Percentiles rank a stretch among this genome's conserved stretches.
phyloP scores from a whole-genome alignment of 2,797 vertebrate species.

The Epinephelus malabaricus region DNA sequence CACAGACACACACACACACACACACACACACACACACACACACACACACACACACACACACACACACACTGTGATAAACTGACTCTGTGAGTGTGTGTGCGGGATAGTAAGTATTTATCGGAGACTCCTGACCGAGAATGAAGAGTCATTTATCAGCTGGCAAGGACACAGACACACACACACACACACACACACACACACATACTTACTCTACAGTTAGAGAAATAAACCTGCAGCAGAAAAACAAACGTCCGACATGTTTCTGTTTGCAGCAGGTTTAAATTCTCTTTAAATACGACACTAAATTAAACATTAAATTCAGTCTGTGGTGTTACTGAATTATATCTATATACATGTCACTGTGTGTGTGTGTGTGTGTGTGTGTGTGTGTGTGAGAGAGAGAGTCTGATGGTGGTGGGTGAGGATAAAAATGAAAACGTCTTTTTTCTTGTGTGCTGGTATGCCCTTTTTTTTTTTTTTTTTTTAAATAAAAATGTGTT shows the following conservation, averaged over 20 bases:
- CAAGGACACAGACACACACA: conserved; percentile 28
- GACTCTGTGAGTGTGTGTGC: conserved; percentile 2
- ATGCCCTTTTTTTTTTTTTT: no score
- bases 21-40: not conserved
- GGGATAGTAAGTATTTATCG: conserved; percentile 25
- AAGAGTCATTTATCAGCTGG: conserved; percentile 52
- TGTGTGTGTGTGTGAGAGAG: no score
- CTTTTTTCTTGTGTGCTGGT: no score
- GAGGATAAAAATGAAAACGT: no score
- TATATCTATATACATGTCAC: not conserved
- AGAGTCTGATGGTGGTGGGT: no score
- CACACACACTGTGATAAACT: not conserved
- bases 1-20: conserved; percentile 24
- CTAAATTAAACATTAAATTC: not conserved
- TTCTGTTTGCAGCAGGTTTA: not conserved
- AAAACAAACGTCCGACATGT: not conserved
- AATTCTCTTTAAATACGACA: no score
- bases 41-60: no score
- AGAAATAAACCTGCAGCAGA: not conserved
- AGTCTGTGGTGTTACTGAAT: no score
- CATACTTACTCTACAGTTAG: not conserved
- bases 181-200: conserved; percentile 13
- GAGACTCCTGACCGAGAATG: conserved; percentile 31
- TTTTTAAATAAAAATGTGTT: no score
- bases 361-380: no score